A percentile compares a stretch with the other conserved stretches of the same genome.
Evolutionary conservation across 2,113 vertebrate species (phyloP).

Genomic region (Oncorhynchus mykiss): DNA sequence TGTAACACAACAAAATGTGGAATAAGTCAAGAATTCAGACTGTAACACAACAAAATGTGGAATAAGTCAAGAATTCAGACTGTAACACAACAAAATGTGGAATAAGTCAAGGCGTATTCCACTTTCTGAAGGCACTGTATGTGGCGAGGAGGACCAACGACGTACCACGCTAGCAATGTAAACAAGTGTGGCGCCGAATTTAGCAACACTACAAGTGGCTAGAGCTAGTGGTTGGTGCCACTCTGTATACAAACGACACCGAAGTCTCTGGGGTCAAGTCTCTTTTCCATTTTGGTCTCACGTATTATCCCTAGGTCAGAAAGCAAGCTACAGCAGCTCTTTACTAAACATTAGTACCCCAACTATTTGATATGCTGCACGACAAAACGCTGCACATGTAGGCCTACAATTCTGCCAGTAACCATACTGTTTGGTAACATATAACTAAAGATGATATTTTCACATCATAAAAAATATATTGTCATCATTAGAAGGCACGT

Average conservation of each 20-base stretch:
- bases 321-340: conserved; percentile 9
- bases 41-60: no score
- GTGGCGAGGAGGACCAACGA: conserved; percentile 35
- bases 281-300: conserved; percentile 28
- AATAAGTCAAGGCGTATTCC: no score
- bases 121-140: no score
- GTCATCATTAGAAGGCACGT: neutral
- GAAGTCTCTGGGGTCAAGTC: conserved; percentile 2
- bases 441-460: neutral
- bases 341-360: neutral
- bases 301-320: conserved; percentile 27
- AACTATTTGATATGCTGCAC: neutral
- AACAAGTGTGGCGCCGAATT: conserved; percentile 55
- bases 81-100: no score
- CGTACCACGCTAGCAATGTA: conserved; percentile 57
- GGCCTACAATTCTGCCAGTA: neutral
- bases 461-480: neutral
- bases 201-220: conserved; percentile 45
- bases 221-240: conserved; percentile 20
- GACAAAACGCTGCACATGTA: neutral
- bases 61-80: no score
- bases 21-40: no score
- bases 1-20: no score
- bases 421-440: neutral
- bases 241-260: conserved; percentile 25